Conservation (phyloP, 2,797 vertebrate genomes). For the Sternotherus odoratus region DNA sequence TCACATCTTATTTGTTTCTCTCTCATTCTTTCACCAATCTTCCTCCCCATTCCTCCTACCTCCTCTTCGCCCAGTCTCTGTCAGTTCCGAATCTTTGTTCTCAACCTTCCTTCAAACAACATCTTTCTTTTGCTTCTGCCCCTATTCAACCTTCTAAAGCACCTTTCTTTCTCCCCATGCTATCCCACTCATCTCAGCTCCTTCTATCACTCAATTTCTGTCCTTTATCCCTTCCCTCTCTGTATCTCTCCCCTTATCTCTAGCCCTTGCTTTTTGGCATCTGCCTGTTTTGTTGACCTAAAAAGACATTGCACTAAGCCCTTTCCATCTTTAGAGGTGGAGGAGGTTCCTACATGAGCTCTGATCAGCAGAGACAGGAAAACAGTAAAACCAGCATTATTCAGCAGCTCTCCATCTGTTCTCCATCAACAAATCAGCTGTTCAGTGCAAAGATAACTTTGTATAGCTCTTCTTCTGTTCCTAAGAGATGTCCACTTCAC, state of each 20-base stretch:
- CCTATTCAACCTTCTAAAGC: background rate
- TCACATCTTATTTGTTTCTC: background rate
- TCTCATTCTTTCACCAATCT: background rate
- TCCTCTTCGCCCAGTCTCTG: background rate
- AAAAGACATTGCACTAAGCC: background rate
- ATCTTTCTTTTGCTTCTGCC: background rate
- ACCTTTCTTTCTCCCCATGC: background rate
- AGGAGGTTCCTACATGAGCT: background rate
- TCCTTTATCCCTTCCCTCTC: background rate
- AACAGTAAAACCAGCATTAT: background rate
- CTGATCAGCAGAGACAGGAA: background rate
- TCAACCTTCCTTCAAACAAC: background rate
- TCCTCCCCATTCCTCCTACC: background rate
- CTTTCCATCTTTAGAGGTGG: background rate
- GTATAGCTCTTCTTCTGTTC: background rate
- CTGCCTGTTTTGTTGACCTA: background rate
- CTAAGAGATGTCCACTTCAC: background rate
- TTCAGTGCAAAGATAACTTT: background rate
- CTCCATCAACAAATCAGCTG: background rate
- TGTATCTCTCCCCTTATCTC: background rate
- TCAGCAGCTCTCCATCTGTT: background rate
- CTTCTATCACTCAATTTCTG: background rate
- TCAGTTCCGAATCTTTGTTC: conserved; percentile 7
- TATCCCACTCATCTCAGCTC: background rate
- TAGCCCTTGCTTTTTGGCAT: background rate